Evolutionary conservation across 2,797 vertebrate genomes (phyloP), one percentile per base, ranked within the genome.

Genomic region (Aulostomus chinensis): DNA sequence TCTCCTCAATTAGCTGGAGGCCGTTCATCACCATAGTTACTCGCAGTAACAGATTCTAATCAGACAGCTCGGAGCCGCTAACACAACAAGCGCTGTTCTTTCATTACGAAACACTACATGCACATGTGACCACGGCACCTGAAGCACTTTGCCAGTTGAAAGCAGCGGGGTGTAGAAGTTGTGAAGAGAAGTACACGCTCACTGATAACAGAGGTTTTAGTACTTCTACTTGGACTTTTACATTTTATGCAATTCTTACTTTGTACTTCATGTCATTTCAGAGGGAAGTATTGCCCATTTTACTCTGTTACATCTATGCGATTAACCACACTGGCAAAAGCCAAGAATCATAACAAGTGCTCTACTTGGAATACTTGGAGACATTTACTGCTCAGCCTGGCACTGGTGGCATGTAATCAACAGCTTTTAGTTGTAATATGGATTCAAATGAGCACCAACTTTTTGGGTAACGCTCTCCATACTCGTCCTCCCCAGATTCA

Each of bases 11-110:
- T n/a, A n/a, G n/a, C n/a, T n/a, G n/a, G n/a, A n/a, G n/a, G n/a
- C n/a, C n/a, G n/a, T n/a, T n/a, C n/a, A n/a, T n/a, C n/a, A 30
- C 29, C 7, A 21, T 42, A 29, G 39, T 18, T 55, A 18, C 18
- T 67, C 35, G 35, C 21, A 35, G 31, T 48, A 32, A 35, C 13
- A 35, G 31, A 32, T 31, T 52, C 28, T 52, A 59, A 49, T 26
- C 53, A 12, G 10, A 29, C 18, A 10, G 39, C 43, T 5, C 16
- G 3, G 4, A 20, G 53, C 28, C 5, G 12, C 43, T 18, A 11
- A 15, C 12, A 36, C 12, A 58, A 53, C 43, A 38, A 29, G 12
- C 37, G 64, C 28, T n/a, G n/a, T n/a, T n/a, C 5, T 4, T 53
- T 25, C 4, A 5, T 34, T 14, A 35, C 31, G 35, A 40, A 41